Evolutionary conservation across 2,888 invertebrate genomes (phyloP).

Genomic region (Athalia rosae): DNA sequence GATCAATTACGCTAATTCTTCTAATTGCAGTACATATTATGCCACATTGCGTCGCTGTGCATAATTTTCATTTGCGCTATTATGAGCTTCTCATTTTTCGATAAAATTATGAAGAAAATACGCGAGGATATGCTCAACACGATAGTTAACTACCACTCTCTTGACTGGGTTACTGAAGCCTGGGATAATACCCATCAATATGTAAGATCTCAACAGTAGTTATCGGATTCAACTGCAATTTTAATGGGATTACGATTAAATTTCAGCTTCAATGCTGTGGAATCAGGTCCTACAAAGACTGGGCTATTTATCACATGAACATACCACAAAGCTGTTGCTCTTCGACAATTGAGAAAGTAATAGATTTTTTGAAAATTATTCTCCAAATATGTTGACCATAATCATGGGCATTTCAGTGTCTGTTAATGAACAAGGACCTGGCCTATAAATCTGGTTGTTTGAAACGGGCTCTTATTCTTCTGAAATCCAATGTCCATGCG

Average conservation of each 20-base stretch:
- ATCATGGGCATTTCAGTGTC: constrained; percentile 55
- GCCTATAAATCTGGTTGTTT: constrained; percentile 62
- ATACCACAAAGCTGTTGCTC: constrained; percentile 64
- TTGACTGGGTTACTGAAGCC: constrained; percentile 58
- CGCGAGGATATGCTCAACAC: constrained; percentile 59
- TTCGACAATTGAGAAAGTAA: constrained; percentile 56
- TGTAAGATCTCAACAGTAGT: constrained; percentile 50
- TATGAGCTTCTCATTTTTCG: constrained; percentile 61
- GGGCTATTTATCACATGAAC: constrained; percentile 55
- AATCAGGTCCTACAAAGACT: constrained; percentile 60
- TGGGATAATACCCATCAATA: constrained; percentile 66
- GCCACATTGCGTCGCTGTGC: constrained; percentile 55
- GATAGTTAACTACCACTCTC: constrained; percentile 57
- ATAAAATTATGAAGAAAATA: constrained; percentile 56
- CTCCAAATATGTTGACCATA: background rate
- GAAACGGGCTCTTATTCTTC: constrained; percentile 54
- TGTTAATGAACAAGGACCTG: constrained; percentile 57
- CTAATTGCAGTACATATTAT: constrained; percentile 58
- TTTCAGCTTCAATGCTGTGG: constrained; percentile 63
- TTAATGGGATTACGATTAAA: background rate
- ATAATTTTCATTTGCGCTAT: constrained; percentile 57
- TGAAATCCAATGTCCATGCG: constrained; percentile 61
- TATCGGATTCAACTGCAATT: background rate
- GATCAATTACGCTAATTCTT: background rate
- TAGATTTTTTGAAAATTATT: background rate